Percentiles rank a stretch among this genome's conserved stretches.
Conservation (phyloP, 2,888 invertebrate genomes). For the Meteorus cinctellus region DNA sequence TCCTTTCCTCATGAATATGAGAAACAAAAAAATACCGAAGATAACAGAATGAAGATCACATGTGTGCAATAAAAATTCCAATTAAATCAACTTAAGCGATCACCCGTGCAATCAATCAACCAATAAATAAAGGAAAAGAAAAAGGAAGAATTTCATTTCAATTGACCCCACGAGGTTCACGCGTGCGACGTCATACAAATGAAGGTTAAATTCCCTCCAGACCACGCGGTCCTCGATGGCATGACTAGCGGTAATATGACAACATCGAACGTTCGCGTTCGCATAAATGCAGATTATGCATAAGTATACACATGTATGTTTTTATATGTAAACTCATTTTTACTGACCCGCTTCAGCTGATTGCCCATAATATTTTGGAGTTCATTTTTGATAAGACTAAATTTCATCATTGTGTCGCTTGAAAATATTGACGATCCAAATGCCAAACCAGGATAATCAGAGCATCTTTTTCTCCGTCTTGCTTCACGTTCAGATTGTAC, state of each 20-base stretch:
- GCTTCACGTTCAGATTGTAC: constrained; percentile 89
- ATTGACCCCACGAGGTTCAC: constrained; percentile 2
- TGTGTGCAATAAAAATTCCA: background rate
- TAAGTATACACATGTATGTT: background rate
- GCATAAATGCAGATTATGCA: background rate
- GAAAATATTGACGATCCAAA: constrained; percentile 95
- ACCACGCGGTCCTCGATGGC: background rate
- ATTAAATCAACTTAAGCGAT: background rate
- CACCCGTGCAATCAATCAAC: background rate
- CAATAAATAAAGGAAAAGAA: background rate
- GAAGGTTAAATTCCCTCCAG: constrained; percentile 15
- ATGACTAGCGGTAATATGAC: background rate
- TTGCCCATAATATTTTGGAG: constrained; percentile 98
- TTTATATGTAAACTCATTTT: background rate
- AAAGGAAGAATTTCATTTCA: background rate
- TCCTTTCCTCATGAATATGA: too few relatives aligned
- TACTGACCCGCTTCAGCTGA: constrained; percentile 95
- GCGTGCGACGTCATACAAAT: constrained; percentile 5
- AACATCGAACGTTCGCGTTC: too few relatives aligned
- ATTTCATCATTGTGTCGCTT: constrained; percentile 98
- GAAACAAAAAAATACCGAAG: background rate
- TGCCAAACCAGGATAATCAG: constrained; percentile 93
- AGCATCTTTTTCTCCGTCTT: constrained; percentile 84
- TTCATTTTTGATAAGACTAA: constrained; percentile 96
- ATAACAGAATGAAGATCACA: background rate